A percentile compares a stretch with the other conserved stretches of the same genome.
Conservation (phyloP, 53 echinoderm and acorn worm genomes). For the Echinometra lucunter region DNA sequence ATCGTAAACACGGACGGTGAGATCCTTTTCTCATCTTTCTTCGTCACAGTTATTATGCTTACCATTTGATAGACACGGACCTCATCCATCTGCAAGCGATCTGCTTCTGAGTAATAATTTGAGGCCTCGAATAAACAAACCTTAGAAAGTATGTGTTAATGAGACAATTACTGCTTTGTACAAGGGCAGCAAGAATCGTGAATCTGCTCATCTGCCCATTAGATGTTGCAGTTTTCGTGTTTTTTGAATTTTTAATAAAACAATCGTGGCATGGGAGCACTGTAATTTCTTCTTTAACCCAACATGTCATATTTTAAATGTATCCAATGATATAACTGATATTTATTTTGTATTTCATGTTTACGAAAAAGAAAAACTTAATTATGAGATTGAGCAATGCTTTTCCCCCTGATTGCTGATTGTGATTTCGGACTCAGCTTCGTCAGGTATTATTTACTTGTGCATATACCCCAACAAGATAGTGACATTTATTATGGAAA, state of each 20-base stretch:
- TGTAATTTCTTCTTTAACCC: too few relatives aligned
- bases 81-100: background rate
- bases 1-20: background rate
- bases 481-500: background rate
- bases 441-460: background rate
- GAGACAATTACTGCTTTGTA: conserved; percentile 15
- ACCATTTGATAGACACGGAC: background rate
- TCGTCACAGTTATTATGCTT: background rate
- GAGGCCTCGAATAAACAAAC: background rate
- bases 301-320: too few relatives aligned
- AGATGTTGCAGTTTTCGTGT: too few relatives aligned
- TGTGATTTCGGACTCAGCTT: background rate
- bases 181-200: too few relatives aligned
- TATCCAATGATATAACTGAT: too few relatives aligned
- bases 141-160: background rate
- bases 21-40: background rate
- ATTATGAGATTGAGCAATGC: background rate
- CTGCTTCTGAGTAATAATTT: background rate
- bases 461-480: background rate
- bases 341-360: too few relatives aligned
- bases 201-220: too few relatives aligned
- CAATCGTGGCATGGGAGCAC: too few relatives aligned
- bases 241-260: too few relatives aligned
- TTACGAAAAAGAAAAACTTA: too few relatives aligned
- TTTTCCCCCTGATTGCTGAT: background rate